Conservation (phyloP, 1,140 invertebrate species). For the Nasonia giraulti region DNA sequence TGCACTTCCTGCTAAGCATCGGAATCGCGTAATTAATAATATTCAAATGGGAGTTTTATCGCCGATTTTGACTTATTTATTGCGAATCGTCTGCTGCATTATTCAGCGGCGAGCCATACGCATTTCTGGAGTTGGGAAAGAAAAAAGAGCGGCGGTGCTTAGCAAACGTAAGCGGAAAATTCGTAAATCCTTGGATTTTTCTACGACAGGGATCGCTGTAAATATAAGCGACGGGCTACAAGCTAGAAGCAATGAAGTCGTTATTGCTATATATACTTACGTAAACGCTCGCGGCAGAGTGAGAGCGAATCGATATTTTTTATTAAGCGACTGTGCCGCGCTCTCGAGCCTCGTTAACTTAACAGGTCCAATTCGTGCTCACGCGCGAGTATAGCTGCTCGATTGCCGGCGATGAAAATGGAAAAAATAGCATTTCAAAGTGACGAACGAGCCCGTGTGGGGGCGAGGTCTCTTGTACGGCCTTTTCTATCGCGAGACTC, state of each 20-base stretch:
- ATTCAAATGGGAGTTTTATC: neutral
- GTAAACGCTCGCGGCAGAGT: neutral
- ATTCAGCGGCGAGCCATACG: neutral
- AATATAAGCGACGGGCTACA: neutral
- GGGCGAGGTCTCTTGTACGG: neutral
- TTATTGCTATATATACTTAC: slow-evolving; percentile 1
- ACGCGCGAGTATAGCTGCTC: neutral
- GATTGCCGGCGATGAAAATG: neutral
- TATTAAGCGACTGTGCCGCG: neutral
- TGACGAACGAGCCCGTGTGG: neutral
- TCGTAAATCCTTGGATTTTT: neutral
- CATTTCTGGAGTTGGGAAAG: too few relatives aligned
- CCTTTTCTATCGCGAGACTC: neutral
- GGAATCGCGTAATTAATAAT: neutral
- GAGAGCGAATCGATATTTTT: slow-evolving; percentile 33
- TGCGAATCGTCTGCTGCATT: neutral
- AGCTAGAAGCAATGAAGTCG: slow-evolving; percentile 1
- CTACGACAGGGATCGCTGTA: neutral
- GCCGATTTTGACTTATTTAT: too few relatives aligned
- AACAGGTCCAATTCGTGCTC: neutral
- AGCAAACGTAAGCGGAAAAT: neutral
- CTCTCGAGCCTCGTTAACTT: slow-evolving; percentile 6
- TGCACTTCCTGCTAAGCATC: too few relatives aligned
- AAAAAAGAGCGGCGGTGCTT: neutral
- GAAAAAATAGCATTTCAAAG: neutral